Base-by-base conservation (phyloP, 2,888 invertebrate genomes). In the Temnothorax rugatulus region DNA sequence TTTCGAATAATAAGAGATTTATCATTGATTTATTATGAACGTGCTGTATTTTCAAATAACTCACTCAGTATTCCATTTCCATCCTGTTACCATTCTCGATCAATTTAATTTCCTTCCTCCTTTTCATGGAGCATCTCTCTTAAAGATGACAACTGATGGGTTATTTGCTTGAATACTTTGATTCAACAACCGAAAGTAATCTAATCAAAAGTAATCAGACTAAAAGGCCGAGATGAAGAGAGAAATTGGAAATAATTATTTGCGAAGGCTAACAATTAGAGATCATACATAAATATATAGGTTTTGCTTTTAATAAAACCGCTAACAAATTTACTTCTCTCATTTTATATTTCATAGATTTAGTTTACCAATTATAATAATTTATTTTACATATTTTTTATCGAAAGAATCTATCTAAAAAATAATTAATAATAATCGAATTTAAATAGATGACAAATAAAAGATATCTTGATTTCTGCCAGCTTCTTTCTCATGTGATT, bases 61-160 rank as follows among this genome's bases (percentile, higher is more conserved):
- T 61, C 44, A 25, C 44, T 54, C 21, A 47, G 15, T 34, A 59
- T 79, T 63, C 44, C 47, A 4, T 34, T 59, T 47, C 18, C 47
- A 71, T 47, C 38, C 8, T n/a, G 21, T 21, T 47, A 47, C 34
- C 47, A 59, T 79, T 71, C 38, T 59, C 73, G 73, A 61, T 79
- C 79, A 59, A 79, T 79, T 77, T 79, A 79, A 59, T 79, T 79
- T 79, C 21, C 73, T 71, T 79, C 59, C 79, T 79, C 47, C 59
- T 71, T 71, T 71, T 71, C 71, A 44, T 18, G 41, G 15, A 71
- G 47, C 11, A 8, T 71, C 47, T 59, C 59, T 47, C 79, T 79
- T 61, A 59, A 79, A 79, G 47, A 59, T 57, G 79, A 71, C 79
- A 79, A 79, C 59, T 79, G 38, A 79, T 59, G 47, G 38, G 47